These are phyloP conservation scores for Dynastes hyllus DNA, from an alignment of 2,888 invertebrate genomes.

Conservation along the genomic window DNA sequence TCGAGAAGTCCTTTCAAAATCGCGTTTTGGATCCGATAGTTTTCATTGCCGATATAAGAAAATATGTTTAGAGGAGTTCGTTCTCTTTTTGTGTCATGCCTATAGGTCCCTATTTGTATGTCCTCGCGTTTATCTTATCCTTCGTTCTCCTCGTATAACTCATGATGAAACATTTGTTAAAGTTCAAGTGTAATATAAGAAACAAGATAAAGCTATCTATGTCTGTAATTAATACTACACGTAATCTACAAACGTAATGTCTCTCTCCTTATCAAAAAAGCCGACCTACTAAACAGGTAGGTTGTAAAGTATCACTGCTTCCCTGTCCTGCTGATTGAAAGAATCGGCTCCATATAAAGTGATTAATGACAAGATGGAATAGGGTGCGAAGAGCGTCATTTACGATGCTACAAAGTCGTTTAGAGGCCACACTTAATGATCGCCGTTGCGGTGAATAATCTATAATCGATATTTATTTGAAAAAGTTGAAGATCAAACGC, in stretches of 20 bases:
- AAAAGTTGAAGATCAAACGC: slow-evolving; percentile 49
- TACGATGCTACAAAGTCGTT: slow-evolving; percentile 48
- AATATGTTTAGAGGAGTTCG: no score
- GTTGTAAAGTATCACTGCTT: slow-evolving; percentile 13
- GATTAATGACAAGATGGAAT: slow-evolving; percentile 34
- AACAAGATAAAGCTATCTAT: no score
- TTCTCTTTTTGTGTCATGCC: no score
- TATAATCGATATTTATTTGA: slow-evolving; percentile 48
- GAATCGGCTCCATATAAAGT: slow-evolving; percentile 21
- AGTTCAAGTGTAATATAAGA: background rate
- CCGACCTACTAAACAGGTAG: background rate
- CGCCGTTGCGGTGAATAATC: slow-evolving; percentile 39
- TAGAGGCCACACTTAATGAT: slow-evolving; percentile 35
- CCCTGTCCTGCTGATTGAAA: slow-evolving; percentile 27
- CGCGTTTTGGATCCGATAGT: no score
- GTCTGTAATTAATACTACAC: no score
- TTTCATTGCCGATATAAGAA: no score
- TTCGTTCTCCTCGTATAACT: no score
- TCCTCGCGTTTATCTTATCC: no score
- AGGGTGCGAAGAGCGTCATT: slow-evolving; percentile 38
- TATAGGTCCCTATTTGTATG: no score
- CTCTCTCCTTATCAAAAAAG: slow-evolving; percentile 4
- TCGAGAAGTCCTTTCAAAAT: no score
- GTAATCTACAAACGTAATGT: no score
- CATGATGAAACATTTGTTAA: no score